Evolutionary conservation across 2,797 vertebrate species (phyloP).

Genomic region (Cephalopachus bancanus): DNA sequence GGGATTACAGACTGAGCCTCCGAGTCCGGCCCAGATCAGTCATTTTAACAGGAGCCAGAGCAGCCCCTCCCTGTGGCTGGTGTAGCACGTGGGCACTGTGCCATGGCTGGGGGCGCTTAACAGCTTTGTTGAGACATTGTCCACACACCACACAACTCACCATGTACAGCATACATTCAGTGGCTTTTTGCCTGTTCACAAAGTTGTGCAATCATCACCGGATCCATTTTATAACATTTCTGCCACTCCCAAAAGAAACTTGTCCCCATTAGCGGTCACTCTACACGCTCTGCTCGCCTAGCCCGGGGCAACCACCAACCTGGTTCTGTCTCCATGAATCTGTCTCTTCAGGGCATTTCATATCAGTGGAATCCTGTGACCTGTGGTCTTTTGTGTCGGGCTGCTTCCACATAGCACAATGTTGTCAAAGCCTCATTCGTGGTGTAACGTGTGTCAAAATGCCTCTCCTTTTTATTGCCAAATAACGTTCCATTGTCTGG

Average conservation of each 20-base stretch:
- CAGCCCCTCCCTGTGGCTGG: background rate
- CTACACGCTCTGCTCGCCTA: background rate
- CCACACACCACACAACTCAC: background rate
- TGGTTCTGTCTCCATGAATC: background rate
- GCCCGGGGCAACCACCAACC: background rate
- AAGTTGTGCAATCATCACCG: background rate
- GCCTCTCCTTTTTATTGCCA: background rate
- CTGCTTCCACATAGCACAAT: background rate
- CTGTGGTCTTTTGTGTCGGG: background rate
- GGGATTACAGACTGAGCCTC: no score
- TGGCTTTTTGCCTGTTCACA: background rate
- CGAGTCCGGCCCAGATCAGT: no score
- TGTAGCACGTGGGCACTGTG: accelerated
- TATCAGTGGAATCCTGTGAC: background rate
- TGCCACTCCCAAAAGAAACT: background rate
- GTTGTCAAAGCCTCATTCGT: background rate
- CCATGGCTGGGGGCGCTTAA: background rate
- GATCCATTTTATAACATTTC: background rate
- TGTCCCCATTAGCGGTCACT: no score
- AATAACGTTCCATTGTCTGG: background rate
- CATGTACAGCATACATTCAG: background rate
- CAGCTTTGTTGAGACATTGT: constrained; percentile 28
- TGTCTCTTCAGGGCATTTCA: background rate
- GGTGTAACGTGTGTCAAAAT: background rate
- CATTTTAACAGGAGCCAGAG: background rate